phyloP scores from a whole-genome alignment of 2,113 vertebrate genomes.

The Xyrauchen texanus region DNA sequence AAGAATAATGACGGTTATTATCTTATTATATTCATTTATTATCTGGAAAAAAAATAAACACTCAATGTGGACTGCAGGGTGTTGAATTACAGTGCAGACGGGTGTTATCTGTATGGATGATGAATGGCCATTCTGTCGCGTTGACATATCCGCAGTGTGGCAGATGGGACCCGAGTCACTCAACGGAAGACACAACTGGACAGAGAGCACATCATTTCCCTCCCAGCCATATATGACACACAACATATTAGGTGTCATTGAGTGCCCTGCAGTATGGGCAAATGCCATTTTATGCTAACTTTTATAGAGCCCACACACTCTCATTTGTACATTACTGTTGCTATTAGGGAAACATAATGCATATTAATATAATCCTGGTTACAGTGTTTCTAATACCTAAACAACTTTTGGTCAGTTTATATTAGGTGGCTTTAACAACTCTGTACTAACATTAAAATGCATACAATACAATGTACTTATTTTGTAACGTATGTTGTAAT shows the following conservation, averaged over 20 bases:
- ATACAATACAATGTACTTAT: no score
- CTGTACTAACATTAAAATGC: no score
- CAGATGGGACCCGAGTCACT: constrained; percentile 39
- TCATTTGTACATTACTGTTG: no score
- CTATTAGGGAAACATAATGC: no score
- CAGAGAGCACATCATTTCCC: constrained; percentile 12
- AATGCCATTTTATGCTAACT: background rate
- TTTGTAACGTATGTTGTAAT: no score
- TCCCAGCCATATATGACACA: background rate
- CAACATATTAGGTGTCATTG: constrained; percentile 39
- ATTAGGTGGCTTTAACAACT: no score
- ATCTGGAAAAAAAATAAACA: background rate
- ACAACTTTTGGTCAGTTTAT: no score
- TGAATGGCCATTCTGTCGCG: constrained; percentile 30
- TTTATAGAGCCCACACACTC: no score
- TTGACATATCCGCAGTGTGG: constrained; percentile 32
- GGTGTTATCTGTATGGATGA: constrained; percentile 19
- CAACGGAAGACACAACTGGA: constrained; percentile 29
- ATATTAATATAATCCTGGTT: no score
- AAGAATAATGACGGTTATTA: background rate
- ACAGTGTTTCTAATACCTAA: no score
- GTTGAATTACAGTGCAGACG: background rate
- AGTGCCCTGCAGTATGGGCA: constrained; percentile 5
- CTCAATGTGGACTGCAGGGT: background rate
- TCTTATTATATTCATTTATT: background rate